Base-by-base conservation (phyloP, 1,140 invertebrate genomes). In the Euura lappo region DNA sequence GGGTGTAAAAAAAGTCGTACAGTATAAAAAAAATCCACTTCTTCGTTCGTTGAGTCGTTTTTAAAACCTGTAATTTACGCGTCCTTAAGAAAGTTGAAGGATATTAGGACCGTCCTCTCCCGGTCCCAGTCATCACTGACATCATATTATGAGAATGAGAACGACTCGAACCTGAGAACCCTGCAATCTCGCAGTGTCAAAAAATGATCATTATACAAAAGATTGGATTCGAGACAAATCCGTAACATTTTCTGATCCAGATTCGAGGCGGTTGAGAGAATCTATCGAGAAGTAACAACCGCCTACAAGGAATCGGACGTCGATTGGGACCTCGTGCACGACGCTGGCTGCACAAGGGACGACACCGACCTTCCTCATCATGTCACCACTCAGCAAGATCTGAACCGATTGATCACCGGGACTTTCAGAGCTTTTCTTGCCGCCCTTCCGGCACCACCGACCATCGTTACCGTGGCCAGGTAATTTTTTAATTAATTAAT, bases 271-370 rank as follows among this genome's bases (percentile, higher is more conserved):
- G 84, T 86, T 4, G 78, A 87, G 10, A 74, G 91, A 3, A 88
- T 89, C 1, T 84, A 86, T 69, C 72, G 72, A 5, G 81, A 85
- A 69, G 74, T 93, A 42, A 84, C 84, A 72, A 87, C 81, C 60
- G 80, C 78, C 75, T 92, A 92, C 78, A 77, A 89, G 0, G 88
- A 90, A 44, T 85, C 89, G 70, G 89, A 91, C n/a, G 91, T 96
- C 51, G 93, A 96, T 79, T 96, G 94, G 94, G 88, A 90, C 79
- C 83, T 93, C 7, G 87, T 97, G 6, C 94, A 95, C 79, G 93
- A 96, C 77, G 95, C 93, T 68, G 96, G 96, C 4, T 96, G 94
- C 80, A 97, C 96, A 0, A 92, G 93, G 72, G 96, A 98, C 82
- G 93, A 95, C 75, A 90, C 90, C 0, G 91, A 90, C 42, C 84